Base-by-base conservation (phyloP, 2,113 vertebrate species). In the Fulmarus glacialis region DNA sequence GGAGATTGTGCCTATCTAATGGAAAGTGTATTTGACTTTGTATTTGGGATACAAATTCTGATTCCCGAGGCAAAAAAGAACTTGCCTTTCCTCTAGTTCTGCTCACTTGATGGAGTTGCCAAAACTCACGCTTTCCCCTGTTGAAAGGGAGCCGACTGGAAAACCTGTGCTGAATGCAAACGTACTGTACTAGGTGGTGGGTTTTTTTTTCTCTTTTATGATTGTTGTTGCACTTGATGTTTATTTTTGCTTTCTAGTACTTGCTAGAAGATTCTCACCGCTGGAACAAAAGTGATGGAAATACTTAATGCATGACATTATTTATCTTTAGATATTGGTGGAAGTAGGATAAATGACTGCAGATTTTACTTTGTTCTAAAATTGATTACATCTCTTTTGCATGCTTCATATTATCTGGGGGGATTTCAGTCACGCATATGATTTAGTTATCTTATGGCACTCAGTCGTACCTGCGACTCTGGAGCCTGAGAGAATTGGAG, bases 331-430 rank as follows among this genome's bases (percentile, higher is more conserved):
- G 64, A 38, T 82, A 79, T 63, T 73, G 82, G 48, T 70, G 59
- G 53, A 89, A 84, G 62, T 48, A 88, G 79, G 75, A 50, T 82
- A 74, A 86, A 88, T 85, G 73, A 71, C 67, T 94, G 71, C 62
- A 45, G 71, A 59, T 72, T 90, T 86, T 64, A 92, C 84, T 79
- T 93, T 88, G 82, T 89, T 87, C 58, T 78, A 60, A 94, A 78
- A 70, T 52, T 90, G 83, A 96, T 97, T 97, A 94, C 53, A 89
- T 88, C 82, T 92, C 89, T 97, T 83, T 79, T 81, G 87, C 91
- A 77, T 50, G 56, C 91, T 97, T 95, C 66, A 17, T 68, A 63
- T 95, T 75, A 89, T 93, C 62, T 82, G 9, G 58, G 79, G 62
- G 67, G 63, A 82, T 93, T 83, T 60, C 72, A 94, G 84, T 82